phyloP scores from a whole-genome alignment of 2,888 invertebrate genomes.

The Acanthococcus lagerstroemiae region DNA sequence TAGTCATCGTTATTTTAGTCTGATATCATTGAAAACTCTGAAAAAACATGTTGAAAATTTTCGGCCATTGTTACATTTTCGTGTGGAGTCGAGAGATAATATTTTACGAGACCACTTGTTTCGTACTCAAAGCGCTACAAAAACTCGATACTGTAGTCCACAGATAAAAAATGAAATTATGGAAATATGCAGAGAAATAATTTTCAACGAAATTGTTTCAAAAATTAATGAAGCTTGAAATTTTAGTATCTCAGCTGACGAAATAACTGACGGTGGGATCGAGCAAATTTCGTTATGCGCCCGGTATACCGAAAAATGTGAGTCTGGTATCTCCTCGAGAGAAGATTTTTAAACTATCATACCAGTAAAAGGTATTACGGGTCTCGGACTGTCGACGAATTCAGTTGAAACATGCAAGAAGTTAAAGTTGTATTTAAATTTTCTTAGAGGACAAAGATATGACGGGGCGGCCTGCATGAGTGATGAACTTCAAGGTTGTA shows the following conservation, averaged over 20 bases:
- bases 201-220: conserved; percentile 35
- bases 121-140: conserved; percentile 4
- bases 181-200: conserved; percentile 35
- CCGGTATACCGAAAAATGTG: conserved; percentile 34
- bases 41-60: conserved; percentile 36
- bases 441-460: conserved; percentile 37
- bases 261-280: conserved; percentile 38
- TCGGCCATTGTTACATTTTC: conserved; percentile 34
- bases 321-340: conserved; percentile 1
- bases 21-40: conserved; percentile 14
- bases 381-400: conserved; percentile 19
- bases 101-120: conserved; percentile 34
- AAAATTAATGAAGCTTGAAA: conserved; percentile 37
- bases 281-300: conserved; percentile 38
- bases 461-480: conserved; percentile 37
- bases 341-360: conserved; percentile 37
- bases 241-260: conserved; percentile 39
- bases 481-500: conserved; percentile 36
- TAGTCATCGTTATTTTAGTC: conserved; percentile 37
- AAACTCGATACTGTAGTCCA: conserved; percentile 33
- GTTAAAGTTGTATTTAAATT: conserved; percentile 34
- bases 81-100: conserved; percentile 35
- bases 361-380: conserved; percentile 34
- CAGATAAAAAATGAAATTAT: conserved; percentile 36
- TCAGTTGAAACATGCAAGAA: conserved; percentile 29